A percentile compares a stretch with the other conserved stretches of the same genome.
Conservation (phyloP, 2,113 vertebrate species). For the Peromyscus maniculatus region DNA sequence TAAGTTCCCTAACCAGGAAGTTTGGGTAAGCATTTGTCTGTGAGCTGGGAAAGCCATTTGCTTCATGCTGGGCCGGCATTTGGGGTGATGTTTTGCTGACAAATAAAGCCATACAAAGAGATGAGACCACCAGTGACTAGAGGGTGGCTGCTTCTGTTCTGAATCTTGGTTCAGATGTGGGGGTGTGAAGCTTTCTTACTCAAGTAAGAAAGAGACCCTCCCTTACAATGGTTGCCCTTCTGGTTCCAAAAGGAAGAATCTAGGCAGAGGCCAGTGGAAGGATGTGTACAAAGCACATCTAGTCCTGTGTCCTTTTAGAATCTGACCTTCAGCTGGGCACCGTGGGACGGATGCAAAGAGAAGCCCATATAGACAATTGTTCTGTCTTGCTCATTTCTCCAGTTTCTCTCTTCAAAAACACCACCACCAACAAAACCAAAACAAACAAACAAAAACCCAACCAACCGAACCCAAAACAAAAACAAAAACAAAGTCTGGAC, state of each 20-base stretch:
- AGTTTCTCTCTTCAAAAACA: background rate
- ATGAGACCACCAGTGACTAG: background rate
- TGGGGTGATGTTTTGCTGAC: background rate
- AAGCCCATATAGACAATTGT: background rate
- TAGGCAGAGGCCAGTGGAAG: background rate
- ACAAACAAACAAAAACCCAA: background rate
- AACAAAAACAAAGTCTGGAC: background rate
- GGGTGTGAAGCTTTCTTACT: background rate
- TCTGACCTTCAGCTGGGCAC: background rate
- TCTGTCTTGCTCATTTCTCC: background rate
- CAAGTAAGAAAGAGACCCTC: background rate
- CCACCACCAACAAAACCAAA: background rate
- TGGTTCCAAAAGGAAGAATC: background rate
- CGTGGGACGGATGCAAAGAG: background rate
- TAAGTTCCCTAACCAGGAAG: background rate
- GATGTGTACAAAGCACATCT: background rate
- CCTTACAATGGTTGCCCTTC: background rate
- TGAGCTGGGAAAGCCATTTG: background rate
- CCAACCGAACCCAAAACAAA: background rate
- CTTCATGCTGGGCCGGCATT: background rate
- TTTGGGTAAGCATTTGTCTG: background rate
- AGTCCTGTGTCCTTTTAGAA: background rate
- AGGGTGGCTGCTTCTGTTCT: background rate
- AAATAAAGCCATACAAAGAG: background rate
- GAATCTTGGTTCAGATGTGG: background rate